Conservation (phyloP, 2,113 vertebrate species). For the Sarotherodon lohbergeri region DNA sequence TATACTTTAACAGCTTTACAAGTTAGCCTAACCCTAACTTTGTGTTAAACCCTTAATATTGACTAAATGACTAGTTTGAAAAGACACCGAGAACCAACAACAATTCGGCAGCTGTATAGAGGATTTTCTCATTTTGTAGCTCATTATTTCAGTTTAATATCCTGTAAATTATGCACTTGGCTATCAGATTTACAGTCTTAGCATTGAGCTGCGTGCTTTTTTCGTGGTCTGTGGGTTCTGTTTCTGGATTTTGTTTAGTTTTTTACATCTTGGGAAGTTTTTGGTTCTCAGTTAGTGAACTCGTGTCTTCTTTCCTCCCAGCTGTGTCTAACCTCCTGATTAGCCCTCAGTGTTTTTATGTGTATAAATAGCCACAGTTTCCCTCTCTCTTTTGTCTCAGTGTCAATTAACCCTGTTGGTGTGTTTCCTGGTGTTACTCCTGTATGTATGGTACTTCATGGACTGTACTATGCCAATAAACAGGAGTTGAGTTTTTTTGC, state of each 20-base stretch:
- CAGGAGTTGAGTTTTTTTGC: rapidly evolving
- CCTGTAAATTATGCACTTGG: not conserved
- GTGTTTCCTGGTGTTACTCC: not conserved
- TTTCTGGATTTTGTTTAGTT: not conserved
- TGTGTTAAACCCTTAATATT: not conserved
- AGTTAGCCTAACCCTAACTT: not conserved
- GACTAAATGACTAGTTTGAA: not conserved
- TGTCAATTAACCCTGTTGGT: not conserved
- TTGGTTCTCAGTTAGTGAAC: not conserved
- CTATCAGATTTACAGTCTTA: not conserved
- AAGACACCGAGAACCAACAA: not conserved
- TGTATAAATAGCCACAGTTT: not conserved
- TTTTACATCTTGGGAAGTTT: not conserved
- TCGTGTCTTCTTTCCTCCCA: not conserved
- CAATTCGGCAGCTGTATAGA: not conserved
- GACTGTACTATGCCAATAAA: not conserved
- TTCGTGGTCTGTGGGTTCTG: not conserved
- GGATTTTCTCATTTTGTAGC: not conserved
- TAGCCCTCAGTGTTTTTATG: not conserved
- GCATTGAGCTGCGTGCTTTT: not conserved
- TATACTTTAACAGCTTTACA: not conserved
- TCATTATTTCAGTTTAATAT: not conserved
- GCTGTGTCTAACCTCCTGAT: not conserved
- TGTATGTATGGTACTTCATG: not conserved
- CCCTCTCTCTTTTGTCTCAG: not conserved